Conservation (phyloP, 2,797 vertebrate species). For the Urosaurus nigricauda region DNA sequence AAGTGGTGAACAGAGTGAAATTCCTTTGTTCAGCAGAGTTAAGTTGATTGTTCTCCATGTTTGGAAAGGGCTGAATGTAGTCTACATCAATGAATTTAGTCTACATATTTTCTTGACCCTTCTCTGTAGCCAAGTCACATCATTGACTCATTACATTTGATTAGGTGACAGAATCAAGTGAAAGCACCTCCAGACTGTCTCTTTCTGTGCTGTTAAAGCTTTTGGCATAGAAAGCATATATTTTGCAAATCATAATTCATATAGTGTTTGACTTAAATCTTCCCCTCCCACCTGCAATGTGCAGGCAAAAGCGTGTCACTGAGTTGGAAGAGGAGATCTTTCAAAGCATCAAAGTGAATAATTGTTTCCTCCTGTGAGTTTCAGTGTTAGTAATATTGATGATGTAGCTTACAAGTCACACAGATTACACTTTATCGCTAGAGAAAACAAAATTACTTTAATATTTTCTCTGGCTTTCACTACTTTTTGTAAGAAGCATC, state of each 20-base stretch:
- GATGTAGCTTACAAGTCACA: conserved; percentile 64
- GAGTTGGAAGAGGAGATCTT: conserved; percentile 62
- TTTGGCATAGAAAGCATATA: conserved; percentile 7
- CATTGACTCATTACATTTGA: conserved; percentile 14
- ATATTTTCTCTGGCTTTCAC: conserved; percentile 70
- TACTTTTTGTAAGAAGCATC: conserved; percentile 62
- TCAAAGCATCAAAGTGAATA: conserved; percentile 70
- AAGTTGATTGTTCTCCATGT: background rate
- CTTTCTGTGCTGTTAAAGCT: conserved; percentile 13
- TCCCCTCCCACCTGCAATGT: background rate
- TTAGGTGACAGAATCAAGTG: conserved; percentile 19
- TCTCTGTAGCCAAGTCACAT: conserved; percentile 17
- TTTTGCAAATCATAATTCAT: conserved; percentile 60
- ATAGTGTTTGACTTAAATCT: conserved; percentile 63
- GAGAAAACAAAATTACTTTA: conserved; percentile 72
- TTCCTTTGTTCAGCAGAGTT: background rate
- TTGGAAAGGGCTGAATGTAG: background rate
- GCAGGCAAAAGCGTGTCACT: conserved; percentile 53
- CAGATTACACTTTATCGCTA: conserved; percentile 56
- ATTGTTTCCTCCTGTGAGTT: conserved; percentile 71
- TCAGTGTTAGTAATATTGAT: conserved; percentile 64
- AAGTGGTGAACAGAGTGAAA: background rate
- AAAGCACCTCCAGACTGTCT: conserved; percentile 21
- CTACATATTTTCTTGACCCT: background rate
- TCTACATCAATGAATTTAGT: background rate